Conservation (phyloP, 1,140 invertebrate species). For the Philaenus spumarius region DNA sequence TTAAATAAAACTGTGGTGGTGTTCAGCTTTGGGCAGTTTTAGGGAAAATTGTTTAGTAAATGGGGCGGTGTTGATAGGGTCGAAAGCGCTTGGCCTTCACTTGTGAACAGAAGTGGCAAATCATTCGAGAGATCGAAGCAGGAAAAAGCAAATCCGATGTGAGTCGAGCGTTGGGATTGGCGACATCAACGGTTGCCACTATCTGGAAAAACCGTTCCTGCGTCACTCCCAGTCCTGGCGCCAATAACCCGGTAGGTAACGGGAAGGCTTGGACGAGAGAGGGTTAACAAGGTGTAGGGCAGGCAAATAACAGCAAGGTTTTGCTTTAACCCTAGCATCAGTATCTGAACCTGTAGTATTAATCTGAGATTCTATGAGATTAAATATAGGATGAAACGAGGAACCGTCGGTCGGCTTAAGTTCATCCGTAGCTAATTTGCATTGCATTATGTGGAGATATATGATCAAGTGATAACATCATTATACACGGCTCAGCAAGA, state of each 20-base stretch:
- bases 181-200: slow-evolving; percentile 50
- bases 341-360: no score
- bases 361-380: no score
- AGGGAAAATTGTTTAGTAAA: neutral
- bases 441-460: no score
- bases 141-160: slow-evolving; percentile 53
- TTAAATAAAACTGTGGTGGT: slow-evolving; percentile 17
- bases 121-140: slow-evolving; percentile 52
- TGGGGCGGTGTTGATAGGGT: slow-evolving; percentile 40
- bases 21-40: slow-evolving; percentile 4
- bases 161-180: slow-evolving; percentile 48
- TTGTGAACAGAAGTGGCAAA: slow-evolving; percentile 55
- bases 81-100: slow-evolving; percentile 53
- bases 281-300: neutral
- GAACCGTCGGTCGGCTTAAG: no score
- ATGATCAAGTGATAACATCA: no score
- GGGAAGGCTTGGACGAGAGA: neutral
- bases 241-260: slow-evolving; percentile 22
- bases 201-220: slow-evolving; percentile 51
- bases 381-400: no score
- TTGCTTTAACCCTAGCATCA: neutral
- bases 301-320: no score
- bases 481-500: no score
- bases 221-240: slow-evolving; percentile 26
- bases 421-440: no score